These are phyloP conservation scores for Colostygia pectinataria DNA, from an alignment of 2,888 invertebrate species.

Conservation along the genomic window DNA sequence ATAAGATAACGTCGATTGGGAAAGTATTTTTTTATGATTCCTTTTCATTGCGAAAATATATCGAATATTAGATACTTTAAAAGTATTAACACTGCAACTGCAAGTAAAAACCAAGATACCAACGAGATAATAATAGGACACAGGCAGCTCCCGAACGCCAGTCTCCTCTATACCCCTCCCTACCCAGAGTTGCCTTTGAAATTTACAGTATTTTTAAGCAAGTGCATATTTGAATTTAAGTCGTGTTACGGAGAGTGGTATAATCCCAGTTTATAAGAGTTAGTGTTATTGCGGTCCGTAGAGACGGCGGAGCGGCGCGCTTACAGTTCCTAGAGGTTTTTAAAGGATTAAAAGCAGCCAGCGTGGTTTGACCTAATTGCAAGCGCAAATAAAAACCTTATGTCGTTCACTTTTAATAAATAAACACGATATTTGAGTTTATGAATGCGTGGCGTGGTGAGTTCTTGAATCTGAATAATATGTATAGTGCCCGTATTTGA, in stretches of 20 bases:
- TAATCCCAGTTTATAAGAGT: slow-evolving; percentile 67
- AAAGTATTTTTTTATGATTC: no score
- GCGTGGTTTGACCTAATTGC: slow-evolving; percentile 41
- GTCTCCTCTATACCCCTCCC: slow-evolving; percentile 22
- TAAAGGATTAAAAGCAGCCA: slow-evolving; percentile 55
- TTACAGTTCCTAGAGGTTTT: slow-evolving; percentile 53
- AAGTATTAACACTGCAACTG: no score
- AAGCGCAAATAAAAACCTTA: slow-evolving; percentile 34
- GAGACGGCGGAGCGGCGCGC: slow-evolving; percentile 54
- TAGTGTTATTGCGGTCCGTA: slow-evolving; percentile 61
- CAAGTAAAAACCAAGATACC: no score
- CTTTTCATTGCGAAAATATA: no score
- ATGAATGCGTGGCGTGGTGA: no score
- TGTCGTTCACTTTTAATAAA: slow-evolving; percentile 20
- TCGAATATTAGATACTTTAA: no score
- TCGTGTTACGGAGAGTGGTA: slow-evolving; percentile 57
- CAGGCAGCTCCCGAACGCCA: slow-evolving; percentile 1
- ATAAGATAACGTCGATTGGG: no score
- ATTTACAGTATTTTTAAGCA: slow-evolving; percentile 53
- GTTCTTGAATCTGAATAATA: no score
- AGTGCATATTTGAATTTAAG: slow-evolving; percentile 64
- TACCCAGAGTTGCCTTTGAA: slow-evolving; percentile 36
- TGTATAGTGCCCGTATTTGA: no score
- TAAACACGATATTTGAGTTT: slow-evolving; percentile 20
- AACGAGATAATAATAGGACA: no score